Conservation (phyloP, 2,888 invertebrate genomes). For the Drosophila putrida region DNA sequence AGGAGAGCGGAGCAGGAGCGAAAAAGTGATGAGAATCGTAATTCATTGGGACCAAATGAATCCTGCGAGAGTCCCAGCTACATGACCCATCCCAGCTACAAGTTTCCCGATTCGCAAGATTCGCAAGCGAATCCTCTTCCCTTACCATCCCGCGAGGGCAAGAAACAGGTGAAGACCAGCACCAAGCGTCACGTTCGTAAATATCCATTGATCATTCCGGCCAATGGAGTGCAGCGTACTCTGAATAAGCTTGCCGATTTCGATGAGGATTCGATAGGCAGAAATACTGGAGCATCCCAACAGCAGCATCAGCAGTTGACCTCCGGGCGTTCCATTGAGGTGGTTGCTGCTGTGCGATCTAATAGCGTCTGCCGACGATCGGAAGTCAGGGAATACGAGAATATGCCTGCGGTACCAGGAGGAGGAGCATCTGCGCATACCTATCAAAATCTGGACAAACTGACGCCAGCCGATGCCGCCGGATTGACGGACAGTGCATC, state of each 20-base stretch:
- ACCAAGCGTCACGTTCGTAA: constrained; percentile 92
- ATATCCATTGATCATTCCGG: constrained; percentile 92
- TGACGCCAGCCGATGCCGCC: constrained; percentile 66
- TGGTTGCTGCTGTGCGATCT: constrained; percentile 77
- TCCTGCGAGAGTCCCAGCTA: constrained; percentile 85
- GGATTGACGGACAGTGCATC: constrained; percentile 84
- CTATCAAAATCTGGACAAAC: constrained; percentile 81
- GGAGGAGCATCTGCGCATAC: constrained; percentile 55
- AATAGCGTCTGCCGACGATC: constrained; percentile 54
- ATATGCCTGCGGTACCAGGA: constrained; percentile 59
- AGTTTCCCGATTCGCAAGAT: constrained; percentile 78
- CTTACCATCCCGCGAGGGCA: constrained; percentile 90
- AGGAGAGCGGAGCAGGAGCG: constrained; percentile 70
- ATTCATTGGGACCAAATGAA: constrained; percentile 50
- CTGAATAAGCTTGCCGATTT: constrained; percentile 87
- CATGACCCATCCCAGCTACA: constrained; percentile 82
- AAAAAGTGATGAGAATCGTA: constrained; percentile 56
- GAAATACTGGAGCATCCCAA: constrained; percentile 25
- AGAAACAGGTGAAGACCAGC: constrained; percentile 86
- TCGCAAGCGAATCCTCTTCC: constrained; percentile 91
- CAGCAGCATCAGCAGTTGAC: constrained; percentile 24
- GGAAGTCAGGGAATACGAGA: constrained; percentile 68
- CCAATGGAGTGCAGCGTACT: constrained; percentile 88
- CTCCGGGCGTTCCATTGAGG: constrained; percentile 59
- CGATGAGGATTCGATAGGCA: constrained; percentile 35